A percentile compares a stretch with the other conserved stretches of the same genome.
Conservation (phyloP, 1,140 invertebrate species). For the Drosophila bocqueti region DNA sequence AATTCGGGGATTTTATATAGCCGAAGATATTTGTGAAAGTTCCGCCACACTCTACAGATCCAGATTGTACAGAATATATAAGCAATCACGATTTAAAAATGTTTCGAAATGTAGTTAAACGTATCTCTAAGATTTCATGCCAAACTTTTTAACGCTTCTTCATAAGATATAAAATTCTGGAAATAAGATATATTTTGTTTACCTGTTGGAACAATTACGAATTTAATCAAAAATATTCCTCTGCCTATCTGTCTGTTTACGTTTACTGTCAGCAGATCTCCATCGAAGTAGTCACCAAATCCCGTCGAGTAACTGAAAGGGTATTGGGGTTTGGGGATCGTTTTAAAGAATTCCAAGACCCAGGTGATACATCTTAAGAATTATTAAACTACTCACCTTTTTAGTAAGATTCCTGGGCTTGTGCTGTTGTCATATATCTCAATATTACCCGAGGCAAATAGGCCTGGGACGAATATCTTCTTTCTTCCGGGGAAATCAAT, state of each 20-base stretch:
- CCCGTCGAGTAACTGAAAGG: not conserved
- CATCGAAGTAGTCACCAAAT: constrained; percentile 19
- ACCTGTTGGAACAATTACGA: constrained; percentile 13
- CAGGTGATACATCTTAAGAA: accelerated
- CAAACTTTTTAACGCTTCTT: too few species aligned
- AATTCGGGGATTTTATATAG: constrained; percentile 88
- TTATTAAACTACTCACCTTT: constrained; percentile 7
- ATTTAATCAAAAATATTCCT: accelerated
- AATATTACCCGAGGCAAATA: accelerated
- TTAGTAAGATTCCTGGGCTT: constrained; percentile 9
- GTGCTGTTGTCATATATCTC: constrained; percentile 48
- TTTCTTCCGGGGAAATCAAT: constrained; percentile 85
- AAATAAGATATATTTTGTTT: not conserved
- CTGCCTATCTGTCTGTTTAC: accelerated
- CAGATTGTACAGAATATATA: not conserved
- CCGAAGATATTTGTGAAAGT: constrained; percentile 89
- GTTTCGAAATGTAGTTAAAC: not conserved
- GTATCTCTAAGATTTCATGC: too few species aligned
- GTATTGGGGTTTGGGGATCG: too few species aligned
- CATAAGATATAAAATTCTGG: not conserved
- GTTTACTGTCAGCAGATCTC: constrained; percentile 45
- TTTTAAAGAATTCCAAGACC: not conserved
- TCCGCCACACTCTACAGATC: constrained; percentile 89
- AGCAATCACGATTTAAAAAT: not conserved
- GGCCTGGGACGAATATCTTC: accelerated